A percentile compares a stretch with the other conserved stretches of the same genome.
Evolutionary conservation across 2,797 vertebrate species (phyloP).

Genomic region (Propithecus perrieri): DNA sequence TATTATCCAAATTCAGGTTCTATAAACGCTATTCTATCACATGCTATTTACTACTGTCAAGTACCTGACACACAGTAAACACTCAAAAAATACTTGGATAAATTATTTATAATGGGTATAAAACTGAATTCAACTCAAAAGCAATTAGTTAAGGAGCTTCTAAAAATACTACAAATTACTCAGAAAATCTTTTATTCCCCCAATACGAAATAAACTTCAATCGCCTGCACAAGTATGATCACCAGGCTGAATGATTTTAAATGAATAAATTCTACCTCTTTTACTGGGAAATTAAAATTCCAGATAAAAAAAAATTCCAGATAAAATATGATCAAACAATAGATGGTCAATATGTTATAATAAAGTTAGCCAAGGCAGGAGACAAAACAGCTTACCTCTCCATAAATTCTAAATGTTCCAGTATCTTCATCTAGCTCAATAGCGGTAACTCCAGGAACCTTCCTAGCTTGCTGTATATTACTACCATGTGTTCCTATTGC

Average conservation of each 20-base stretch:
- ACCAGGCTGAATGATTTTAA: not conserved
- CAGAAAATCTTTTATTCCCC: not conserved
- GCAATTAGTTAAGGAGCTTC: not conserved
- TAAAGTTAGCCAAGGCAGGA: not conserved
- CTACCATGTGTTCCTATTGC: constrained; percentile 98
- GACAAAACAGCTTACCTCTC: constrained; percentile 89
- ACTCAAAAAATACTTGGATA: not conserved
- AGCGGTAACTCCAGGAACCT: constrained; percentile 95
- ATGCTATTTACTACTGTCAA: not conserved
- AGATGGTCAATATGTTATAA: not conserved
- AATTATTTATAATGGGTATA: constrained; percentile 1
- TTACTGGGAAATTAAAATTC: not conserved
- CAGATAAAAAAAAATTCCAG: constrained; percentile 14
- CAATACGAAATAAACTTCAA: not conserved
- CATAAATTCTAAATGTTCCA: constrained; percentile 98
- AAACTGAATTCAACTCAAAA: not conserved
- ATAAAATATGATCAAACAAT: not conserved
- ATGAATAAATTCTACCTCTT: not conserved
- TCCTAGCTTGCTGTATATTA: constrained; percentile 99
- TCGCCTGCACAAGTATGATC: not conserved
- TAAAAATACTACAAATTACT: not conserved
- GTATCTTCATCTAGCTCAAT: constrained; percentile 98
- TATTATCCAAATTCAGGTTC: constrained; percentile 6
- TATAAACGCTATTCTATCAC: not conserved
- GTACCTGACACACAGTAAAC: not conserved